Percentiles rank a stretch among this genome's conserved stretches.
Evolutionary conservation across 2,888 invertebrate genomes (phyloP).

Genomic region (Apamea sordens): DNA sequence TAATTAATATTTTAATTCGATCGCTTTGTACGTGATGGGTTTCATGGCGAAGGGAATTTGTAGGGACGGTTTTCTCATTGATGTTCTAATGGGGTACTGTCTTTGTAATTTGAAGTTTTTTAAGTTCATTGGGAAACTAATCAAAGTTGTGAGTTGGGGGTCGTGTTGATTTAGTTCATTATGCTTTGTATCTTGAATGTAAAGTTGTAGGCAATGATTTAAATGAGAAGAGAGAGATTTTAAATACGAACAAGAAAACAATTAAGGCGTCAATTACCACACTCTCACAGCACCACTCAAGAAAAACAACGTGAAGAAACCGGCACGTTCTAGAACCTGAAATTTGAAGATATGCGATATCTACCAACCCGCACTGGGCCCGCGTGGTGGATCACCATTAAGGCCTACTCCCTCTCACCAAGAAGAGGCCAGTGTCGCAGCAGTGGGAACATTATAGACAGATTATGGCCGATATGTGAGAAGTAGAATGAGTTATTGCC

Average conservation of each 20-base stretch:
- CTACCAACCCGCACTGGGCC: not conserved
- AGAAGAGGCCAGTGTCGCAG: not conserved
- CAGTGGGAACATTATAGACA: not conserved
- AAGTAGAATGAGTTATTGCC: no score
- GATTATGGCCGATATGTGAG: no score
- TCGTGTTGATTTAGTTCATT: not conserved
- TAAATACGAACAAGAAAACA: not conserved
- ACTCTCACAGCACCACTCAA: no score
- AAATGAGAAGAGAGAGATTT: not conserved
- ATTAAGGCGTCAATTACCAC: not conserved
- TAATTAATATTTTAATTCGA: constrained; percentile 48
- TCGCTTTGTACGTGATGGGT: constrained; percentile 26
- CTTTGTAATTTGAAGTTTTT: not conserved
- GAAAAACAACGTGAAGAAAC: no score
- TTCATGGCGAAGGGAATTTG: not conserved
- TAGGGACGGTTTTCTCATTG: not conserved
- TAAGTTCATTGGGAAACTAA: not conserved
- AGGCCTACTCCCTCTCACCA: not conserved
- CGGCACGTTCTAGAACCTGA: no score
- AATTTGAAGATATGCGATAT: not conserved
- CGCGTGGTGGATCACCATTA: not conserved
- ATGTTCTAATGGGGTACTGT: not conserved
- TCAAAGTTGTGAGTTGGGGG: not conserved
- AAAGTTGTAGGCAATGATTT: not conserved
- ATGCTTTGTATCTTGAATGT: not conserved